A percentile compares a stretch with the other conserved stretches of the same genome.
phyloP scores from a whole-genome alignment of 2,888 invertebrate species.

The Cryptocephalus primarius region DNA sequence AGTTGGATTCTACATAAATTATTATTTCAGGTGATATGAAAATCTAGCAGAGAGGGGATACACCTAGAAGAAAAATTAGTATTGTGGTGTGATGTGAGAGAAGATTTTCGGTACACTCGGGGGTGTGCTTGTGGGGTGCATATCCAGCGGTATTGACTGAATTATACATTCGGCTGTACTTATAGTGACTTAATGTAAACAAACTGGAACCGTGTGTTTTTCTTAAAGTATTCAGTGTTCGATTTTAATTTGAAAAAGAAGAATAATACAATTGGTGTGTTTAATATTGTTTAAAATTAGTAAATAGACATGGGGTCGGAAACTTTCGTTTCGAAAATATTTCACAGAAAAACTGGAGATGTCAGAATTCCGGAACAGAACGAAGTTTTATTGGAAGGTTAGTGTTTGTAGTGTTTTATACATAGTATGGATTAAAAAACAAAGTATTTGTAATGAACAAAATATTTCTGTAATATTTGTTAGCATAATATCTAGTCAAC shows the following conservation, averaged over 20 bases:
- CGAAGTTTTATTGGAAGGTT: no score
- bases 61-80: background rate
- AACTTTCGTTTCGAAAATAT: conserved; percentile 8
- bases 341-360: conserved; percentile 4
- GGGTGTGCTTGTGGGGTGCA: background rate
- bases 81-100: background rate
- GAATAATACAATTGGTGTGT: no score
- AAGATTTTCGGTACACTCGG: background rate
- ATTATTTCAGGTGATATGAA: background rate
- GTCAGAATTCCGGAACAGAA: conserved; percentile 7
- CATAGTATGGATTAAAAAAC: no score
- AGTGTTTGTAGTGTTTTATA: no score
- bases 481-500: no score
- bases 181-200: background rate
- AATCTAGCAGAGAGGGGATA: background rate
- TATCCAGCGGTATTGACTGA: conserved; percentile 1
- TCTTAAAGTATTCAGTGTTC: conserved; percentile 1
- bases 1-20: background rate
- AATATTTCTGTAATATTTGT: no score
- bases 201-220: background rate
- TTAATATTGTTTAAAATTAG: no score
- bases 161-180: background rate
- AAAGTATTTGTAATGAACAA: no score
- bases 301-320: conserved; percentile 7
- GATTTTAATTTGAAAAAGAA: conserved; percentile 1